Percentiles rank a stretch among this genome's conserved stretches.
Conservation (phyloP, 2,888 invertebrate species). For the Aethes cnicana region DNA sequence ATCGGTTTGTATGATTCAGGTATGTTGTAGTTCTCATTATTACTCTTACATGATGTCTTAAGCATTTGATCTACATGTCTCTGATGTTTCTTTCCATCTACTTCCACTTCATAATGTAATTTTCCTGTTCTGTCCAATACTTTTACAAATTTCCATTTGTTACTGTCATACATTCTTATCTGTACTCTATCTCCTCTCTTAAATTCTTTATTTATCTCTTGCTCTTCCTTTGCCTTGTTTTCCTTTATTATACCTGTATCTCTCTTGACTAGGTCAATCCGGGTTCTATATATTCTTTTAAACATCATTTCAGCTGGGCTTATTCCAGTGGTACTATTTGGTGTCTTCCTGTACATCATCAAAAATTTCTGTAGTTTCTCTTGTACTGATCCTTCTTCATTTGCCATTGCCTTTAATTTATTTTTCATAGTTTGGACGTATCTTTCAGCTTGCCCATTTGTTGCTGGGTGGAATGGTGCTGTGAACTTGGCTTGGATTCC, state of each 20-base stretch:
- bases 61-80: slow-evolving; percentile 21
- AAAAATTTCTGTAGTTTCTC: slow-evolving; percentile 22
- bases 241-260: slow-evolving; percentile 1
- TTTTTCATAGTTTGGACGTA: slow-evolving; percentile 32
- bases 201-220: slow-evolving; percentile 22
- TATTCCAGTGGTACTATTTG: slow-evolving; percentile 25
- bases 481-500: slow-evolving; percentile 28
- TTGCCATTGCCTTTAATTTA: slow-evolving; percentile 20
- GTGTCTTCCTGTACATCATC: slow-evolving; percentile 28
- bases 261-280: slow-evolving; percentile 30
- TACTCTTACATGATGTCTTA: background rate
- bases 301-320: slow-evolving; percentile 32
- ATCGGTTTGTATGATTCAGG: too few relatives aligned
- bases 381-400: slow-evolving; percentile 25
- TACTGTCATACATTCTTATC: slow-evolving; percentile 25
- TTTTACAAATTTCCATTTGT: slow-evolving; percentile 28
- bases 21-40: background rate
- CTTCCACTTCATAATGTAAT: slow-evolving; percentile 21
- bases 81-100: slow-evolving; percentile 17
- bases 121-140: slow-evolving; percentile 22
- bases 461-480: slow-evolving; percentile 7
- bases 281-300: slow-evolving; percentile 30
- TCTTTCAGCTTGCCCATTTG: slow-evolving; percentile 34
- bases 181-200: slow-evolving; percentile 16
- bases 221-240: background rate